Percentiles rank a stretch among this genome's conserved stretches.
Evolutionary conservation across 2,797 vertebrate genomes (phyloP).

Genomic region (Microctenopoma steveboyesi): DNA sequence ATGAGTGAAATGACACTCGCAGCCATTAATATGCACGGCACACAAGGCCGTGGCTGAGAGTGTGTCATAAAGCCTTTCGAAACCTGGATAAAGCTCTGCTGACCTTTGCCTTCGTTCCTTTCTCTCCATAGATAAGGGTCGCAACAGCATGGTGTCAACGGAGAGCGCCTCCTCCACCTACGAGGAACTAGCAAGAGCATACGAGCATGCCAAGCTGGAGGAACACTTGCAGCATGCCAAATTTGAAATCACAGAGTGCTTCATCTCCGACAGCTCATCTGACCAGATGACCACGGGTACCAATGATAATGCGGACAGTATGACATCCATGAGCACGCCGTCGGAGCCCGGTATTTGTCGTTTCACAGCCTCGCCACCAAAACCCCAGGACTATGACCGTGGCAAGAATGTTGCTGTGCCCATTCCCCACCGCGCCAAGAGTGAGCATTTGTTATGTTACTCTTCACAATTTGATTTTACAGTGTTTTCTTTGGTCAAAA

Average conservation of each 20-base stretch:
- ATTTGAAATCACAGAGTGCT: slow-evolving; percentile 99
- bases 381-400: slow-evolving; percentile 95
- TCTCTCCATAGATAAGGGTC: slow-evolving; percentile 89
- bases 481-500: not conserved
- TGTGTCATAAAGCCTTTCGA: not conserved
- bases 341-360: slow-evolving; percentile 98
- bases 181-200: slow-evolving; percentile 96
- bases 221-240: slow-evolving; percentile 98
- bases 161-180: slow-evolving; percentile 99
- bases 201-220: slow-evolving; percentile 98
- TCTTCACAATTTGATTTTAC: not conserved
- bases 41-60: slow-evolving; percentile 6
- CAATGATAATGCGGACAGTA: slow-evolving; percentile 97
- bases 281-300: slow-evolving; percentile 99
- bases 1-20: slow-evolving; percentile 42
- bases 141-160: slow-evolving; percentile 99
- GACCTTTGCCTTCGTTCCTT: not conserved
- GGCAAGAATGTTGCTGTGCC: slow-evolving; percentile 98
- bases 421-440: slow-evolving; percentile 98
- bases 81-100: slow-evolving; percentile 5
- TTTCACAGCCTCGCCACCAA: slow-evolving; percentile 96
- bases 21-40: slow-evolving; percentile 35
- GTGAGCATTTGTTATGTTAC: slow-evolving; percentile 74
- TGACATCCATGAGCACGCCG: slow-evolving; percentile 99
- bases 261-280: slow-evolving; percentile 97